phyloP scores from a whole-genome alignment of 2,113 vertebrate species.

The Hyperopisus bebe region DNA sequence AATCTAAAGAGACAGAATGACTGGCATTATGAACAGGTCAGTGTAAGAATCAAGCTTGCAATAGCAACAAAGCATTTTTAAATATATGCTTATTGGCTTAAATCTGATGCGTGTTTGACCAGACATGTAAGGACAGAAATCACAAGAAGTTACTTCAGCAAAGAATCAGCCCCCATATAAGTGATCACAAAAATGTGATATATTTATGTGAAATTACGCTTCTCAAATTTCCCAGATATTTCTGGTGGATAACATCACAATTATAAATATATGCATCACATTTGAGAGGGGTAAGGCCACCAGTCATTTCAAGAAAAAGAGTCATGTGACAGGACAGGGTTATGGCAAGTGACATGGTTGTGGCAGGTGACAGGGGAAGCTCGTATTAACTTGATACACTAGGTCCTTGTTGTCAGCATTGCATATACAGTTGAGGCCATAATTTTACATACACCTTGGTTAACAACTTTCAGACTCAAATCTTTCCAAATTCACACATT shows the following conservation, averaged over 20 bases:
- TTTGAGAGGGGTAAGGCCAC: not conserved
- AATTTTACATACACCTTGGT: not conserved
- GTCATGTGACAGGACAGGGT: not conserved
- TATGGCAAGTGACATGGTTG: not conserved
- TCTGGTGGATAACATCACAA: not conserved
- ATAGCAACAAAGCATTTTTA: conserved; percentile 43
- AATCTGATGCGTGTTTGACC: not conserved
- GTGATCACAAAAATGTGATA: not conserved
- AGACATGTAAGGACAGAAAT: not conserved
- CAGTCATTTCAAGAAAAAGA: not conserved
- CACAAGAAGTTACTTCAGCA: not conserved
- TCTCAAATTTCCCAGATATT: not conserved
- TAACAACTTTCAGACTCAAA: not conserved
- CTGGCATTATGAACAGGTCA: conserved; percentile 50
- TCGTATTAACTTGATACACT: not conserved
- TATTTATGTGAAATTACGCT: not conserved
- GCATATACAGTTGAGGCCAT: not conserved
- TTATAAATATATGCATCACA: not conserved
- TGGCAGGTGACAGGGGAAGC: not conserved
- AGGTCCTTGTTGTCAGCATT: not conserved
- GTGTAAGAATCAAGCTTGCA: conserved; percentile 49
- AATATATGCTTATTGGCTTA: conserved; percentile 25
- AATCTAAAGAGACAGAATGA: conserved; percentile 54
- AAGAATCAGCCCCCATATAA: not conserved
- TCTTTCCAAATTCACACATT: not conserved